Base-by-base conservation (phyloP, 2,888 invertebrate species). In the Stenodera caucasica region DNA sequence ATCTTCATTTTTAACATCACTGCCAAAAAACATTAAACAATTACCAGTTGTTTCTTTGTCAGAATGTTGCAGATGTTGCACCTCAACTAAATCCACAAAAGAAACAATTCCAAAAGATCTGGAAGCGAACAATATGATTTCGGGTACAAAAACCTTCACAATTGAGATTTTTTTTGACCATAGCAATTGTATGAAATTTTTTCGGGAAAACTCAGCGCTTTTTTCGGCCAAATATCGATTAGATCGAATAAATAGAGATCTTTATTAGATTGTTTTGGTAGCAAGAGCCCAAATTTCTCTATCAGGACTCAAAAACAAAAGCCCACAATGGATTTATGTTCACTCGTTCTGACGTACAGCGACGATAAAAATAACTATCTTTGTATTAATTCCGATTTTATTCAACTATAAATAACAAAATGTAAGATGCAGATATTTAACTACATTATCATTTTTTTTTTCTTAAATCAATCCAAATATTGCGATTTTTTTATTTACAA, bases 331-430 rank as follows among this genome's bases (percentile, higher is more conserved):
- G 21, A 21, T 54, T 61, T 32, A 12, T n/a, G 55, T 58, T 60
- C 52, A 49, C 11, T 52, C 6, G 15, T 37, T 35, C 49, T 57
- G 55, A 61, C 52, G 61, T 55, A 45, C 40, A 29, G 53, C 26
- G 57, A 50, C 6, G 50, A 49, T 52, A 57, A 61, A 58, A 55
- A 57, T 61, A 61, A 58, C 60, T 56, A 55, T 9, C 30, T 53
- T 35, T 52, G 56, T 15, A 35, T 32, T 53, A 45, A 56, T 60
- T 60, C 32, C 35, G 21, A 53, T 12, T 52, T 14, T 30, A 52
- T 33, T 2, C 2, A 4, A 12, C 11, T 53, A n/a, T 26, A 33
- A 33, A 30, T n/a, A 53, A 11, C 12, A 23, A 45, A 23, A 12
- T 23, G 11, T 0, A 18, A 40, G 18, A 2, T 18, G 9, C 11